Percentiles rank a stretch among this genome's conserved stretches.
Evolutionary conservation across 2,888 invertebrate species (phyloP).

Genomic region (Thereva nobilitata): DNA sequence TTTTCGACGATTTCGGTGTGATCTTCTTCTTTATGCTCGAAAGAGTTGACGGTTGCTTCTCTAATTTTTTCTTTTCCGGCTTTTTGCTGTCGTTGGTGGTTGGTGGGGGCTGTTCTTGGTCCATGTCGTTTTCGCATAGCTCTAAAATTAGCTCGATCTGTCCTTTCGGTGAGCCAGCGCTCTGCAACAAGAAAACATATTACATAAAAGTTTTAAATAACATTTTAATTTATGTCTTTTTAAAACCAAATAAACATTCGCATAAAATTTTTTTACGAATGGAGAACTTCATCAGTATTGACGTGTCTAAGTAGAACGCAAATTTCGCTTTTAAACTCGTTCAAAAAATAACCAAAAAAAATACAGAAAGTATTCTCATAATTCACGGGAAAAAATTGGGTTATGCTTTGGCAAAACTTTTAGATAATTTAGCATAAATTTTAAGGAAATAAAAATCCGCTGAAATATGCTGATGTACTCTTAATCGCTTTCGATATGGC

Average conservation of each 20-base stretch:
- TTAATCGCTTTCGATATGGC: too few species aligned
- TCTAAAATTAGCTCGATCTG: slow-evolving; percentile 55
- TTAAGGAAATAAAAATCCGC: too few species aligned
- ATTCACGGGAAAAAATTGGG: too few species aligned
- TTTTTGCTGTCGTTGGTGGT: background rate
- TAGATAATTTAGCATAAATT: too few species aligned
- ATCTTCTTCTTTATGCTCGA: slow-evolving; percentile 55
- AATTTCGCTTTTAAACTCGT: too few species aligned
- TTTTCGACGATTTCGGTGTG: slow-evolving; percentile 43
- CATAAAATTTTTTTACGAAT: too few species aligned
- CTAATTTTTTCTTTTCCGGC: background rate
- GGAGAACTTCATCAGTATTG: too few species aligned
- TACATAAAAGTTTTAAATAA: slow-evolving; percentile 32
- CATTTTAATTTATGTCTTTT: slow-evolving; percentile 24
- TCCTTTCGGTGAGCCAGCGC: slow-evolving; percentile 53
- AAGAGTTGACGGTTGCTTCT: slow-evolving; percentile 47
- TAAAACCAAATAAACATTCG: background rate
- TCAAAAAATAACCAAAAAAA: too few species aligned
- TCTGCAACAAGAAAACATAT: slow-evolving; percentile 43
- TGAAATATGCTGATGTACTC: too few species aligned
- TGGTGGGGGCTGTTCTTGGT: slow-evolving; percentile 17
- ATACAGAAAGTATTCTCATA: too few species aligned
- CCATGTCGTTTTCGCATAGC: slow-evolving; percentile 47
- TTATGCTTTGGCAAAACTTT: too few species aligned
- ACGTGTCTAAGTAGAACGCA: too few species aligned